Evolutionary conservation across 2,888 invertebrate species (phyloP).

Genomic region (Napeogenes inachia): DNA sequence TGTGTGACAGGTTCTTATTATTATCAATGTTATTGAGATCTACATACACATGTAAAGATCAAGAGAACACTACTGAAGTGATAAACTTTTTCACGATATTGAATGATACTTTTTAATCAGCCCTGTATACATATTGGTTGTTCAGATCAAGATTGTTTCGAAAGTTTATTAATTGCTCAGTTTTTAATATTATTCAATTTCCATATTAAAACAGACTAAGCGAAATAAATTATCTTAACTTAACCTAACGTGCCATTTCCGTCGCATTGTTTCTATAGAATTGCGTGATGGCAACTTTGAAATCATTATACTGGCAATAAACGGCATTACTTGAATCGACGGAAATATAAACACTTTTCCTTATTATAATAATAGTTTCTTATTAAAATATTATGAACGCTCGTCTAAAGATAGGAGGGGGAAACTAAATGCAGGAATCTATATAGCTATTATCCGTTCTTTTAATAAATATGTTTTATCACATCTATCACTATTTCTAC

Average conservation of each 20-base stretch:
- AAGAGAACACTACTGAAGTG: no score
- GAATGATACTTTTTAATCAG: no score
- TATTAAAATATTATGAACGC: conserved; percentile 48
- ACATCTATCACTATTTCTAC: conserved; percentile 26
- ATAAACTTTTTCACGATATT: no score
- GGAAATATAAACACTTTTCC: conserved; percentile 51
- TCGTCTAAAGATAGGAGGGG: conserved; percentile 46
- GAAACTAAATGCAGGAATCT: conserved; percentile 67
- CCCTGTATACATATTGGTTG: conserved; percentile 13
- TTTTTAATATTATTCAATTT: conserved; percentile 33
- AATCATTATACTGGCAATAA: conserved; percentile 46
- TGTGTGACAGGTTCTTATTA: not conserved
- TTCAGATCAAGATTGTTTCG: conserved; percentile 49
- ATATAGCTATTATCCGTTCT: conserved; percentile 51
- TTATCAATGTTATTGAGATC: not conserved
- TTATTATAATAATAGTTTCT: conserved; percentile 41
- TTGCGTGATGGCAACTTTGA: conserved; percentile 26
- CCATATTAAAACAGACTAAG: conserved; percentile 38
- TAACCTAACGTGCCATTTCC: conserved; percentile 48
- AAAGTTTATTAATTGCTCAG: conserved; percentile 44
- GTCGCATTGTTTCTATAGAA: conserved; percentile 30
- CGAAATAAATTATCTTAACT: conserved; percentile 52
- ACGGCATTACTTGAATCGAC: conserved; percentile 43
- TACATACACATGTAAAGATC: no score
- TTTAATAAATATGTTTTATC: conserved; percentile 42